Evolutionary conservation across 2,113 vertebrate genomes (phyloP).

Genomic region (Pteruthius melanotis): DNA sequence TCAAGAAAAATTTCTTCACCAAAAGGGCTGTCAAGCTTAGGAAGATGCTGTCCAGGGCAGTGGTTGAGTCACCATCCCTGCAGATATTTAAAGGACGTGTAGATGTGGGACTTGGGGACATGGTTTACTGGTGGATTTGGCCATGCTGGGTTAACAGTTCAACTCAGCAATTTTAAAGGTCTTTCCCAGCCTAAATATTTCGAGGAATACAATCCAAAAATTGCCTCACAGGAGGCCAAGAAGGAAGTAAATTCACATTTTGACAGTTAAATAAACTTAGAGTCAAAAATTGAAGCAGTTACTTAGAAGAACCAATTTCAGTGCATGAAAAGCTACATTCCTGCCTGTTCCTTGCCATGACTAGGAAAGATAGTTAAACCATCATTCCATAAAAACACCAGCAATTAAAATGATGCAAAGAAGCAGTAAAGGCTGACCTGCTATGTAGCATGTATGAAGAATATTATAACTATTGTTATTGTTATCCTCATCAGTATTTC

Average conservation of each 20-base stretch:
- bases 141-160: neutral
- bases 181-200: neutral
- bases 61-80: neutral
- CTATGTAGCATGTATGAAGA: neutral
- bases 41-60: neutral
- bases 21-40: neutral
- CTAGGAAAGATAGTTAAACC: neutral
- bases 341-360: neutral
- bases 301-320: neutral
- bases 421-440: neutral
- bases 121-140: neutral
- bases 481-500: neutral
- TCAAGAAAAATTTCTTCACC: neutral
- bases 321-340: neutral
- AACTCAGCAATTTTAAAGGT: neutral
- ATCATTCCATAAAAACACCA: neutral
- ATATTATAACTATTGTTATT: neutral
- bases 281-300: neutral
- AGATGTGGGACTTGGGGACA: neutral
- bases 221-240: neutral
- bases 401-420: neutral
- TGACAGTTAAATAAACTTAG: neutral
- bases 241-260: neutral
- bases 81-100: neutral
- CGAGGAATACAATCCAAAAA: neutral